These are phyloP conservation scores for Atethmia centrago DNA, from an alignment of 2,888 invertebrate genomes.

Conservation along the genomic window DNA sequence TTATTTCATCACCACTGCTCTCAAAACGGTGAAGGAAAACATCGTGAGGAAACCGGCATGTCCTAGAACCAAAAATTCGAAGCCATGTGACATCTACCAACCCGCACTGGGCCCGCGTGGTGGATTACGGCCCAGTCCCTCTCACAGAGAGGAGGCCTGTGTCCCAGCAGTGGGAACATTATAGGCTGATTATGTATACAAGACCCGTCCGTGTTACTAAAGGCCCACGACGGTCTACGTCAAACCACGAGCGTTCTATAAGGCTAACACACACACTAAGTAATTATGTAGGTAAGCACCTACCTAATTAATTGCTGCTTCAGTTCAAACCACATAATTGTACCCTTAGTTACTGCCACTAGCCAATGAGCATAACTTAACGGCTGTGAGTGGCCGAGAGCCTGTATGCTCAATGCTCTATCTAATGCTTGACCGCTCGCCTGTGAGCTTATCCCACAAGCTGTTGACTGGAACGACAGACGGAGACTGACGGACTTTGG, in stretches of 20 bases:
- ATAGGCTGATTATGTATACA: too few species aligned
- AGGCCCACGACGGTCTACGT: neutral
- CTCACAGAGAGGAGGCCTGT: too few species aligned
- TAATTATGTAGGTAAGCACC: neutral
- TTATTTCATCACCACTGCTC: too few species aligned
- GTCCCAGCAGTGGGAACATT: too few species aligned
- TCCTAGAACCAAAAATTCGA: too few species aligned
- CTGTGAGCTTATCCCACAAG: conserved; percentile 7
- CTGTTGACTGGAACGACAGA: neutral
- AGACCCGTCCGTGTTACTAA: neutral
- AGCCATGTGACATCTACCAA: too few species aligned
- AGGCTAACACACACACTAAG: neutral
- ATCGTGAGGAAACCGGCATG: too few species aligned
- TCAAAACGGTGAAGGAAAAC: too few species aligned
- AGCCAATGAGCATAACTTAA: conserved; percentile 15
- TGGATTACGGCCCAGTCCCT: too few species aligned
- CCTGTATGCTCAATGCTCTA: conserved; percentile 12
- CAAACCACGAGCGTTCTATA: neutral
- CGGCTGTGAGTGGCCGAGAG: neutral
- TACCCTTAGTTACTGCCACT: neutral
- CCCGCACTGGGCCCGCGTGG: too few species aligned
- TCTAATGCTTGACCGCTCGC: conserved; percentile 12
- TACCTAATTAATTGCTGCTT: conserved; percentile 10
- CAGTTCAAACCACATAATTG: conserved; percentile 17
- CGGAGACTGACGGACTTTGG: neutral